These are phyloP conservation scores for Entomobrya multifasciata DNA, from an alignment of 2,888 invertebrate genomes.

Conservation along the genomic window DNA sequence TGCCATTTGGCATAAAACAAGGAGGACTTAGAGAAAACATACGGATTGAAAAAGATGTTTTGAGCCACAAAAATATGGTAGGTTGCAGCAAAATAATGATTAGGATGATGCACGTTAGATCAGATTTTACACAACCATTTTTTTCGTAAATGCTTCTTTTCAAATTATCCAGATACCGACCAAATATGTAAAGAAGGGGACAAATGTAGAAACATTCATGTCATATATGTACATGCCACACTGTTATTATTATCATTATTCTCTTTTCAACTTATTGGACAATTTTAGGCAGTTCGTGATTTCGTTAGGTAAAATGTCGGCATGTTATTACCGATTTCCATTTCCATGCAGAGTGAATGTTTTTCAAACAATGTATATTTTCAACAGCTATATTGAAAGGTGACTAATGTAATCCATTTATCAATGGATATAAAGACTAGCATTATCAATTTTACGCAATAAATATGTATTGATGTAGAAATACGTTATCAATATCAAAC, in stretches of 20 bases:
- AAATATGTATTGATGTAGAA: not conserved
- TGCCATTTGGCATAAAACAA: conserved; percentile 29
- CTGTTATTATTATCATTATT: conserved; percentile 18
- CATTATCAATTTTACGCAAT: not conserved
- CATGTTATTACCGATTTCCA: conserved; percentile 16
- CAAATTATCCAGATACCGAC: not conserved
- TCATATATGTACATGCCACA: conserved; percentile 3
- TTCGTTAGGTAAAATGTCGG: not conserved
- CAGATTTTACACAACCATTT: not conserved
- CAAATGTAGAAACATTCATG: conserved; percentile 16
- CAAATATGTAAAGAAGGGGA: conserved; percentile 23
- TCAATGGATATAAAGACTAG: conserved; percentile 35
- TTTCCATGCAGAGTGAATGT: too few species aligned
- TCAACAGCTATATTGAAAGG: too few species aligned
- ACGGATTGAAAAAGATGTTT: not conserved
- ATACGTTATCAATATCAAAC: not conserved
- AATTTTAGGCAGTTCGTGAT: conserved; percentile 32
- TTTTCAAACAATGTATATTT: too few species aligned
- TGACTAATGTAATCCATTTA: conserved; percentile 39
- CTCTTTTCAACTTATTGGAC: not conserved
- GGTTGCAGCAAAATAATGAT: not conserved
- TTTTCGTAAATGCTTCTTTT: not conserved
- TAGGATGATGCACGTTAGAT: conserved; percentile 1
- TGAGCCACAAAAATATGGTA: not conserved
- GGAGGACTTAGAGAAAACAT: conserved; percentile 20